These are phyloP conservation scores for Lampropteryx suffumata DNA, from an alignment of 2,888 invertebrate species.

Conservation along the genomic window DNA sequence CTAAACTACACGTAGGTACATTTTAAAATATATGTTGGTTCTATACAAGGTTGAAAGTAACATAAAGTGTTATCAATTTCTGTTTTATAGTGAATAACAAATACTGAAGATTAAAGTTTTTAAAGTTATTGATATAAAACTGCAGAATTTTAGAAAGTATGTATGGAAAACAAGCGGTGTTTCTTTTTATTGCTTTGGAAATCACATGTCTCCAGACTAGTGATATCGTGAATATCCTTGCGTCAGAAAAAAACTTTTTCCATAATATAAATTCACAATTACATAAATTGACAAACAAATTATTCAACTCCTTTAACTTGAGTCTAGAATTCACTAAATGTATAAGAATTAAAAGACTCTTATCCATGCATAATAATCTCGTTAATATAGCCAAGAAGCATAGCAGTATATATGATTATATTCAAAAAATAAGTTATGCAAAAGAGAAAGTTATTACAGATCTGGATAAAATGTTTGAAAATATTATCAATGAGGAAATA, in stretches of 20 bases:
- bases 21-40: no score
- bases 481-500: slow-evolving; percentile 29
- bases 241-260: slow-evolving; percentile 35
- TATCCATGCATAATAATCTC: slow-evolving; percentile 44
- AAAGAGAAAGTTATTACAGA: slow-evolving; percentile 16
- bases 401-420: slow-evolving; percentile 33
- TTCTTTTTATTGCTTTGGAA: slow-evolving; percentile 18
- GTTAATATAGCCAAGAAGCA: slow-evolving; percentile 39
- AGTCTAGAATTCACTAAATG: slow-evolving; percentile 30
- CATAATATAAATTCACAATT: slow-evolving; percentile 34
- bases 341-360: slow-evolving; percentile 34
- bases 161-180: slow-evolving; percentile 13
- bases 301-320: slow-evolving; percentile 44
- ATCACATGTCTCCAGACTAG: slow-evolving; percentile 26
- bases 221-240: slow-evolving; percentile 20
- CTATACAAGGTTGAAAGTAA: background rate
- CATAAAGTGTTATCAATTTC: slow-evolving; percentile 1
- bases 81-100: slow-evolving; percentile 7
- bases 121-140: background rate
- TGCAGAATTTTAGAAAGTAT: slow-evolving; percentile 7
- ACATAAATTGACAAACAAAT: slow-evolving; percentile 39
- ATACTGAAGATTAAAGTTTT: background rate
- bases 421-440: slow-evolving; percentile 24
- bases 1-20: background rate
- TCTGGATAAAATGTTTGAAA: slow-evolving; percentile 31